A percentile compares a stretch with the other conserved stretches of the same genome.
Conservation (phyloP, 2,797 vertebrate genomes). For the Podarcis siculus region DNA sequence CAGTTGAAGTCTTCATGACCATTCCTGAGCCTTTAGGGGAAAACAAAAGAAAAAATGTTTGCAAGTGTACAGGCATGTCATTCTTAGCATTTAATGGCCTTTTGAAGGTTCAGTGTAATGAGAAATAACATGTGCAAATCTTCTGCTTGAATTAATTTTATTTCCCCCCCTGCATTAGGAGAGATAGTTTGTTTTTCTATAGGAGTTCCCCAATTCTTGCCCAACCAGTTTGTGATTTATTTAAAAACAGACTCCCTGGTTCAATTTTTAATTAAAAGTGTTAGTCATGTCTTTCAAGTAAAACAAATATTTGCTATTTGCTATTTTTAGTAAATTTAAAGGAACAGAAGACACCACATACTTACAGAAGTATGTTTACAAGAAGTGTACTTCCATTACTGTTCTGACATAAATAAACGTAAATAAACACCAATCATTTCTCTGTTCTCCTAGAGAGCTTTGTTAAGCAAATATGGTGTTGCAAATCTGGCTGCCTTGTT, state of each 20-base stretch:
- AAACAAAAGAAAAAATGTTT: neutral
- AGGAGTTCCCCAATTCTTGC: conserved; percentile 34
- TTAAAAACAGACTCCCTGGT: conserved; percentile 55
- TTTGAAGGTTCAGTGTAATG: conserved; percentile 30
- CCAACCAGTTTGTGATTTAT: conserved; percentile 45
- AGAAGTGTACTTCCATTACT: neutral
- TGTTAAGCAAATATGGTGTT: conserved; percentile 50
- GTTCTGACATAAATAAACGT: conserved; percentile 14
- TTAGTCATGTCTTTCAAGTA: conserved; percentile 57
- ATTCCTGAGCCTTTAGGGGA: neutral
- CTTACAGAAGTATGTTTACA: conserved; percentile 14
- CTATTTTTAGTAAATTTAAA: conserved; percentile 62
- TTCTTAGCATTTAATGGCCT: neutral
- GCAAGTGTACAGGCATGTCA: neutral
- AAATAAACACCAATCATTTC: conserved; percentile 44
- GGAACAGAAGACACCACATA: conserved; percentile 26
- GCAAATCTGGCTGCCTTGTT: neutral
- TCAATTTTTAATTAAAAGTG: conserved; percentile 66
- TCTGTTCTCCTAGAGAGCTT: conserved; percentile 30
- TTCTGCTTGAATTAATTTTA: conserved; percentile 52
- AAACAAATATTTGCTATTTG: conserved; percentile 62
- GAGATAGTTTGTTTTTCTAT: conserved; percentile 46
- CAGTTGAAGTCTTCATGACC: neutral
- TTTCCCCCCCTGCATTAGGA: conserved; percentile 35
- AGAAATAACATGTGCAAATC: conserved; percentile 38